These are phyloP conservation scores for Leucophenga maculata DNA, from an alignment of 2,888 invertebrate species.

Conservation along the genomic window DNA sequence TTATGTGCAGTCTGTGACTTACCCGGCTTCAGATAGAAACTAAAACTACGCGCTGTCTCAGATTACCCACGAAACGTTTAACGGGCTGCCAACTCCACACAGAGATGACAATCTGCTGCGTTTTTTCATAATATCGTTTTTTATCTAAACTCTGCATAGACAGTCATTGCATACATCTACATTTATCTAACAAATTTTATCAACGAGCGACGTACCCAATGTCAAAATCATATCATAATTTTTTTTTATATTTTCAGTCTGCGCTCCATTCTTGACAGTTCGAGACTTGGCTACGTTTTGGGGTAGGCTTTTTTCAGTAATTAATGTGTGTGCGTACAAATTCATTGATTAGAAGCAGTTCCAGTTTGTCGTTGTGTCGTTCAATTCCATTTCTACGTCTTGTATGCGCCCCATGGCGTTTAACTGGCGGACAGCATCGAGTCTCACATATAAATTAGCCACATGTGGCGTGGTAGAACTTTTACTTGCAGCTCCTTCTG, in stretches of 20 bases:
- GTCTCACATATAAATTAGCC: constrained; percentile 31
- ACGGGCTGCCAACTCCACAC: too few species aligned
- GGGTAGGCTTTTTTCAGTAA: constrained; percentile 1
- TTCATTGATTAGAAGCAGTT: constrained; percentile 22
- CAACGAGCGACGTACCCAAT: constrained; percentile 12
- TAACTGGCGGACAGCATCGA: not conserved
- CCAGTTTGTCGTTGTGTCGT: not conserved
- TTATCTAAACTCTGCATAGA: constrained; percentile 3
- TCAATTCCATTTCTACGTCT: too few species aligned
- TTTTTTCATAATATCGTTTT: constrained; percentile 17
- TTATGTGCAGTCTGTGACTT: constrained; percentile 49
- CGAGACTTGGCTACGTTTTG: too few species aligned
- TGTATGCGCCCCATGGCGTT: constrained; percentile 24
- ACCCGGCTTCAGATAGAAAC: not conserved
- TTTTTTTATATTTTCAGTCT: constrained; percentile 3
- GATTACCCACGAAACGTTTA: not conserved
- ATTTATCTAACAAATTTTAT: constrained; percentile 25
- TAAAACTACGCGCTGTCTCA: constrained; percentile 11
- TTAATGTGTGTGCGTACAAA: constrained; percentile 23
- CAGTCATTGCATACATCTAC: not conserved
- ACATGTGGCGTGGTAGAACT: constrained; percentile 22
- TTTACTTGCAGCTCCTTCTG: constrained; percentile 8
- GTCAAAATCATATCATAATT: constrained; percentile 22
- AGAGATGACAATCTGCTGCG: constrained; percentile 18
- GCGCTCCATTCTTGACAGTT: not conserved